Percentiles rank a stretch among this genome's conserved stretches.
phyloP scores from a whole-genome alignment of 2,888 invertebrate genomes.

The Drosophila fungiperda region DNA sequence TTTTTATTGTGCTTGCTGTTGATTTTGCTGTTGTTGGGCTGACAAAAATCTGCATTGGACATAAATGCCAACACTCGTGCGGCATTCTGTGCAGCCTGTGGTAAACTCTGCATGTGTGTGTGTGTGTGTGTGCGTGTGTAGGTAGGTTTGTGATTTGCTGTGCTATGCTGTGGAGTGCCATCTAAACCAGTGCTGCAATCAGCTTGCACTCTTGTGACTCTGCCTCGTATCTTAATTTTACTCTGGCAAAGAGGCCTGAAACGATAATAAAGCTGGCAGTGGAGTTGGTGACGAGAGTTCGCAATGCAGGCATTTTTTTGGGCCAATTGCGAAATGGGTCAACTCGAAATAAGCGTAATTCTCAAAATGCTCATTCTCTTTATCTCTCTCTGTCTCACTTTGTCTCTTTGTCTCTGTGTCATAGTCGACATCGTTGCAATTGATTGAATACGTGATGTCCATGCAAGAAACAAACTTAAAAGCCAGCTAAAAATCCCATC shows the following conservation, averaged over 20 bases:
- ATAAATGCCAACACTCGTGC: slow-evolving; percentile 78
- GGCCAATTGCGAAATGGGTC: slow-evolving; percentile 78
- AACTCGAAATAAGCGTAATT: slow-evolving; percentile 73
- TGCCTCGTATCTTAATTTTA: slow-evolving; percentile 71
- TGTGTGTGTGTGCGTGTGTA: slow-evolving; percentile 12
- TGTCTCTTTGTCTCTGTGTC: slow-evolving; percentile 14
- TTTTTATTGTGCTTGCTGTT: slow-evolving; percentile 63
- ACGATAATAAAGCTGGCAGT: slow-evolving; percentile 40
- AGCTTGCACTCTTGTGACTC: slow-evolving; percentile 73
- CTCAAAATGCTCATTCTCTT: slow-evolving; percentile 32
- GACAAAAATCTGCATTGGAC: slow-evolving; percentile 80
- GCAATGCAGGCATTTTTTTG: slow-evolving; percentile 59
- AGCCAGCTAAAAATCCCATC: slow-evolving; percentile 43
- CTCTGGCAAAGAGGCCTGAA: slow-evolving; percentile 33
- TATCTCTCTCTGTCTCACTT: slow-evolving; percentile 15
- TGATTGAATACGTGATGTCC: slow-evolving; percentile 81
- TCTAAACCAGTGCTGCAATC: slow-evolving; percentile 78
- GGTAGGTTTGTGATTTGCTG: slow-evolving; percentile 4
- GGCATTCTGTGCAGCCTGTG: slow-evolving; percentile 50
- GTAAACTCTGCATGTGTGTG: neutral
- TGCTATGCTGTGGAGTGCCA: slow-evolving; percentile 20
- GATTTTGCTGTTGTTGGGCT: slow-evolving; percentile 46
- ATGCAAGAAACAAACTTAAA: slow-evolving; percentile 80
- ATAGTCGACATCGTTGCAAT: slow-evolving; percentile 73
- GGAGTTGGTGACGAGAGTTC: slow-evolving; percentile 48